Evolutionary conservation across 1,140 invertebrate genomes (phyloP), one percentile per base, ranked within the genome.

Genomic region (Nephila pilipes): DNA sequence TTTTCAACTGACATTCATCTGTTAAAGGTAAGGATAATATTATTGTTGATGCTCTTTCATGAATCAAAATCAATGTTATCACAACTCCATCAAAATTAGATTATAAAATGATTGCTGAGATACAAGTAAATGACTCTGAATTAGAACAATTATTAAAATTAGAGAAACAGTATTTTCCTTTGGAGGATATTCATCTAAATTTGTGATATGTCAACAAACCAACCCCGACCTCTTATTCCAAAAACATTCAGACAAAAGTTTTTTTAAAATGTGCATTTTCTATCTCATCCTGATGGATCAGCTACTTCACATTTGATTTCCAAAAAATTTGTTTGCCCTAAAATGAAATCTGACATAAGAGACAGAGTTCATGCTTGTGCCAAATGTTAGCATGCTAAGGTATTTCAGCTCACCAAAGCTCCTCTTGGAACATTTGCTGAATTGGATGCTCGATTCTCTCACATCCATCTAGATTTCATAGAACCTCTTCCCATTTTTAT

Each of bases 391-490:
- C n/a, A n/a, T n/a, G n/a, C n/a, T n/a, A n/a, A n/a, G n/a, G n/a
- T n/a, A n/a, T n/a, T n/a, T n/a, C n/a, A n/a, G n/a, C n/a, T n/a
- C n/a, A n/a, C n/a, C n/a, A n/a, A 87, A 54, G 25, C 60, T 29
- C 32, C 25, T 36, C 36, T 65, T 60, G 20, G 29, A 10, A 65
- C 6, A 36, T 87, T 65, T 63, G n/a, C 57, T 18, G 20, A 60
- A 22, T 29, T 32, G 16, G 58, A 65, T 65, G 58, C 12, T 36
- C 12, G 58, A n/a, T 87, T 87, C 16, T 32, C 60, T 29, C 29
- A 63, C 83, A 94, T 96, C 0, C 95, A 96, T 93, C 93, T 96
- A 0, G 96, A 96, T 94, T 94, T 96, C 4, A 94, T 96, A 20
- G 95, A 96, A 0, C 96, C 95, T 0, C 85, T 96, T 1, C 95